A percentile compares a stretch with the other conserved stretches of the same genome.
Conservation (phyloP, 2,113 vertebrate genomes). For the Chrysemys picta region DNA sequence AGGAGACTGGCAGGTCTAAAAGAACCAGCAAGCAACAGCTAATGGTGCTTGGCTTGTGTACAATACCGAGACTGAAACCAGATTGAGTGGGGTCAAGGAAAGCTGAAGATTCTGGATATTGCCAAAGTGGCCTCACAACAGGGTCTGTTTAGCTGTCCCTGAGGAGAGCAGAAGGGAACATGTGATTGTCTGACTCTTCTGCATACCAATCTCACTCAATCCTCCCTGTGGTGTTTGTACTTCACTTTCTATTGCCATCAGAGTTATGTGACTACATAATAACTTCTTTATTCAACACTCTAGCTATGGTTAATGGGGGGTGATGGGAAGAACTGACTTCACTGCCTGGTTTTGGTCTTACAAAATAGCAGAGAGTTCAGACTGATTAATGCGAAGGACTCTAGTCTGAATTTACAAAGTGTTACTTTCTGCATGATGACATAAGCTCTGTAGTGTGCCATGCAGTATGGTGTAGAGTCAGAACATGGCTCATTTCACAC, state of each 20-base stretch:
- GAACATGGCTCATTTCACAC: not conserved
- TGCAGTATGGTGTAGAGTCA: rapidly evolving
- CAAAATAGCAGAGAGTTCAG: not conserved
- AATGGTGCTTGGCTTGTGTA: not conserved
- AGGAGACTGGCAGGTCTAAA: not conserved
- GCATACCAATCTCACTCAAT: not conserved
- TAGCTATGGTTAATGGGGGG: not conserved
- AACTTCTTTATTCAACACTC: not conserved
- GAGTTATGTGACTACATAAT: not conserved
- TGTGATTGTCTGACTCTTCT: rapidly evolving
- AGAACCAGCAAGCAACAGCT: not conserved
- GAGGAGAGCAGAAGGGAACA: not conserved
- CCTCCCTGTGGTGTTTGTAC: rapidly evolving
- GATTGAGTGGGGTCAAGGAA: not conserved
- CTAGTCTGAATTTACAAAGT: not conserved
- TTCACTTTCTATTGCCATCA: not conserved
- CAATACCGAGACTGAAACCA: not conserved
- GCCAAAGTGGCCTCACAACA: not conserved
- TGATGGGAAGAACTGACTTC: not conserved
- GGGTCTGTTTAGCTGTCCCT: not conserved
- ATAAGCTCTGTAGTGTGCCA: rapidly evolving
- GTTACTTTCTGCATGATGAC: not conserved
- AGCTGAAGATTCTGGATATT: not conserved
- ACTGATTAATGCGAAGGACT: not conserved
- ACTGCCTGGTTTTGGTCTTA: not conserved